Evolutionary conservation across 2,888 invertebrate species (phyloP).

Genomic region (Amphimallon solstitiale): DNA sequence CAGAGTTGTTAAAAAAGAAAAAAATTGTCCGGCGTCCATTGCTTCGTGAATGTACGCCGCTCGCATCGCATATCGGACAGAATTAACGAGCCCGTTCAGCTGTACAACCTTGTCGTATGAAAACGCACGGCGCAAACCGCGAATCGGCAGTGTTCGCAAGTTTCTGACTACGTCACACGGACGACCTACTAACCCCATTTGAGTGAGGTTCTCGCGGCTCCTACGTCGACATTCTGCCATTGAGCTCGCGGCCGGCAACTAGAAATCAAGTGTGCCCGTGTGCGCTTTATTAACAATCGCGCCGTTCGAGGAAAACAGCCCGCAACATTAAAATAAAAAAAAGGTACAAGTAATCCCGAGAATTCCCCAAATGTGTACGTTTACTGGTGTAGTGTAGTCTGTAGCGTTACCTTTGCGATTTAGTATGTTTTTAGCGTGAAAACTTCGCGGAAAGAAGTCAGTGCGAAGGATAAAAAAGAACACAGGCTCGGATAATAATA

Average conservation of each 20-base stretch:
- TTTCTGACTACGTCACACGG: slow-evolving; percentile 68
- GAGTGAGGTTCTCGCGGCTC: slow-evolving; percentile 64
- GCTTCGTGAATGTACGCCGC: not conserved
- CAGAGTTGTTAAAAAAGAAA: too few relatives aligned
- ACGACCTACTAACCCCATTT: slow-evolving; percentile 78
- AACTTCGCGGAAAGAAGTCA: too few relatives aligned
- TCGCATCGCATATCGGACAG: not conserved
- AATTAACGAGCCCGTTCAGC: not conserved
- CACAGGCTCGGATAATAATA: too few relatives aligned
- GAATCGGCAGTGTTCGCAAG: slow-evolving; percentile 78
- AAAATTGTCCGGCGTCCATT: too few relatives aligned
- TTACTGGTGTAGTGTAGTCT: too few relatives aligned
- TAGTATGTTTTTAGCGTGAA: too few relatives aligned
- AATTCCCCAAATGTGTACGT: too few relatives aligned
- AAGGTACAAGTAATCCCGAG: too few relatives aligned
- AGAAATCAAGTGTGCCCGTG: slow-evolving; percentile 14
- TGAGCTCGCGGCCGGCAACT: slow-evolving; percentile 56
- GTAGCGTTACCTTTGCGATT: too few relatives aligned
- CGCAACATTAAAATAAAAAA: not conserved
- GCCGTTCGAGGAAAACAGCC: not conserved
- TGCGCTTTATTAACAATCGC: slow-evolving; percentile 38
- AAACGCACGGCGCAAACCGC: slow-evolving; percentile 68
- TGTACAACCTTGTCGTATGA: slow-evolving; percentile 45
- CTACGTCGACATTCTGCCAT: slow-evolving; percentile 57
- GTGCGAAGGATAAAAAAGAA: too few relatives aligned